Conservation (phyloP, 1,140 invertebrate species). For the Dysdera silvatica region DNA sequence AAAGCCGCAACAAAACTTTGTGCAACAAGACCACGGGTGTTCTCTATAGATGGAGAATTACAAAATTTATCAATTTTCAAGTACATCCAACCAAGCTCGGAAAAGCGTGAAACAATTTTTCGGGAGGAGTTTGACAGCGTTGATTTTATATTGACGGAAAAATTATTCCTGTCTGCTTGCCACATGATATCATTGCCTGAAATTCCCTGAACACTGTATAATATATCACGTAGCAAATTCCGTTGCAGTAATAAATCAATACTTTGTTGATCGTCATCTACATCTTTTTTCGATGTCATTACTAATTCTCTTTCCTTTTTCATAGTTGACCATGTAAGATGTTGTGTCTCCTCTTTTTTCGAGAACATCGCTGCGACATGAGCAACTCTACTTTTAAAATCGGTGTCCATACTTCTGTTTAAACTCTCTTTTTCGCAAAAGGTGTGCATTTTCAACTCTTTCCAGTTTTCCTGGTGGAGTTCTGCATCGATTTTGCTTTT, state of each 20-base stretch:
- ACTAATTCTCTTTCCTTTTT: not conserved
- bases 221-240: constrained; percentile 64
- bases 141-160: constrained; percentile 56
- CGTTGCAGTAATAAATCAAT: constrained; percentile 16
- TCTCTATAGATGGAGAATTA: constrained; percentile 47
- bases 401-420: not conserved
- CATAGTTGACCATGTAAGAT: not conserved
- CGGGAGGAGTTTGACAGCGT: constrained; percentile 44
- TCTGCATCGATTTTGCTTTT: constrained; percentile 21
- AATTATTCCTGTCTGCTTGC: constrained; percentile 55
- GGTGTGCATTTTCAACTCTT: not conserved
- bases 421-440: not conserved
- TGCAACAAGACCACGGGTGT: constrained; percentile 60
- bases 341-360: not conserved
- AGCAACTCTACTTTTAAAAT: not conserved
- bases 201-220: constrained; percentile 73
- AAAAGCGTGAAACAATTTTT: constrained; percentile 58
- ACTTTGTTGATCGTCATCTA: constrained; percentile 16
- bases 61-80: constrained; percentile 64
- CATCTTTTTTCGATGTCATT: not conserved
- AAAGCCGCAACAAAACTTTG: constrained; percentile 81
- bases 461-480: not conserved
- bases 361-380: constrained; percentile 16
- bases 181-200: constrained; percentile 64
- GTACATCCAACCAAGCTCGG: constrained; percentile 79